phyloP scores from a whole-genome alignment of 2,797 vertebrate genomes.

The Aulostomus chinensis region DNA sequence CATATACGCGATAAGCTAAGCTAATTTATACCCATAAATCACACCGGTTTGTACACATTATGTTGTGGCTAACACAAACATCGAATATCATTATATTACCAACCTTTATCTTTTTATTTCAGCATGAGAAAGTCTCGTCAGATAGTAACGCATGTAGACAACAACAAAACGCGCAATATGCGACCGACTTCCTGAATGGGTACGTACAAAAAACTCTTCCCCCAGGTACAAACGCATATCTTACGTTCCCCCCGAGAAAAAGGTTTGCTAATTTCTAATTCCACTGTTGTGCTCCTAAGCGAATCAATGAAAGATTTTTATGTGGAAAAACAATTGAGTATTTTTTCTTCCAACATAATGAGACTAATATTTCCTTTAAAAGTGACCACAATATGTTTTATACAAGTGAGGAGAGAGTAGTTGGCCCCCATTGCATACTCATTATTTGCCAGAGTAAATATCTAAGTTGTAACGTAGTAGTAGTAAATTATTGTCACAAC shows the following conservation, averaged over 20 bases:
- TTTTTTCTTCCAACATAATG: no score
- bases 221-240: background rate
- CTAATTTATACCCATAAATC: constrained; percentile 6
- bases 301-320: background rate
- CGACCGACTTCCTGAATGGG: constrained; percentile 62
- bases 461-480: no score
- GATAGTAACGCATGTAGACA: constrained; percentile 51
- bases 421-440: no score
- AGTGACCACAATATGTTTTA: no score
- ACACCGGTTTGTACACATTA: no score
- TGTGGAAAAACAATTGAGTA: background rate
- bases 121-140: constrained; percentile 21
- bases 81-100: background rate
- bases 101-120: constrained; percentile 40
- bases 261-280: no score
- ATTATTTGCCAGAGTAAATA: no score
- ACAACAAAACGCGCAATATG: constrained; percentile 56
- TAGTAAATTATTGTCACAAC: no score
- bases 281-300: background rate
- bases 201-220: constrained; percentile 28
- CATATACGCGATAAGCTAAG: constrained; percentile 5
- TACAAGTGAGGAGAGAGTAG: no score
- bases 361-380: no score
- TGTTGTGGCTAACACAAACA: rapidly evolving
- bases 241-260: constrained; percentile 22